Conservation (phyloP, 2,797 vertebrate genomes). For the Falco concolor region DNA sequence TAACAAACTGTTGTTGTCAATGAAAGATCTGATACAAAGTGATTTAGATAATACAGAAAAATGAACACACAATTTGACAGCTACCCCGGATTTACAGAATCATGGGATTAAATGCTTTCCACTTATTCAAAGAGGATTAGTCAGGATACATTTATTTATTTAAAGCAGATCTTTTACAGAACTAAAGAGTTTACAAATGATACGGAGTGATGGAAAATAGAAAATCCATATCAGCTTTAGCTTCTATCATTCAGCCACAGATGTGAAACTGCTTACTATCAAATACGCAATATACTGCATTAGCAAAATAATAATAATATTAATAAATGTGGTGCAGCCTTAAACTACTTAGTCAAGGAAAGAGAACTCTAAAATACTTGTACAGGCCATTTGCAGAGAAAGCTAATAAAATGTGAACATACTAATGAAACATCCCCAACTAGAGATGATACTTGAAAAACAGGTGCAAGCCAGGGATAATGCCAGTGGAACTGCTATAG, state of each 20-base stretch:
- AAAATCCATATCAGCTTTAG: slow-evolving; percentile 69
- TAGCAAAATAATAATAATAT: slow-evolving; percentile 37
- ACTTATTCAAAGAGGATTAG: slow-evolving; percentile 75
- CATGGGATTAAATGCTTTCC: slow-evolving; percentile 73
- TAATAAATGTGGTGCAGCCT: slow-evolving; percentile 14
- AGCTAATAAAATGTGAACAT: slow-evolving; percentile 6
- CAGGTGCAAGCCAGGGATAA: not conserved
- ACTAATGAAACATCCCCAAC: not conserved
- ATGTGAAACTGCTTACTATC: slow-evolving; percentile 60
- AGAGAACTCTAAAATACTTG: not conserved
- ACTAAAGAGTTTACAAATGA: slow-evolving; percentile 69
- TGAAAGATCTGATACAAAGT: slow-evolving; percentile 64
- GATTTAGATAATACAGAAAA: slow-evolving; percentile 70
- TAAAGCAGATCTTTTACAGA: slow-evolving; percentile 72
- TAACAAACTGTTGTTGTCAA: slow-evolving; percentile 51
- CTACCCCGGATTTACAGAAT: slow-evolving; percentile 70
- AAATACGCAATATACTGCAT: slow-evolving; percentile 37
- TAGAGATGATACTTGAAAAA: not conserved
- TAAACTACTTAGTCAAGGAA: slow-evolving; percentile 38
- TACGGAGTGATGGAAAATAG: slow-evolving; percentile 63
- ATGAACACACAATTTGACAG: slow-evolving; percentile 73
- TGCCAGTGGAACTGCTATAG: not conserved
- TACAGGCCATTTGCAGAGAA: not conserved
- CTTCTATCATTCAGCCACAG: slow-evolving; percentile 64
- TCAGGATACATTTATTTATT: slow-evolving; percentile 73